Base-by-base conservation (phyloP, 2,797 vertebrate genomes). In the Hippoglossus hippoglossus region DNA sequence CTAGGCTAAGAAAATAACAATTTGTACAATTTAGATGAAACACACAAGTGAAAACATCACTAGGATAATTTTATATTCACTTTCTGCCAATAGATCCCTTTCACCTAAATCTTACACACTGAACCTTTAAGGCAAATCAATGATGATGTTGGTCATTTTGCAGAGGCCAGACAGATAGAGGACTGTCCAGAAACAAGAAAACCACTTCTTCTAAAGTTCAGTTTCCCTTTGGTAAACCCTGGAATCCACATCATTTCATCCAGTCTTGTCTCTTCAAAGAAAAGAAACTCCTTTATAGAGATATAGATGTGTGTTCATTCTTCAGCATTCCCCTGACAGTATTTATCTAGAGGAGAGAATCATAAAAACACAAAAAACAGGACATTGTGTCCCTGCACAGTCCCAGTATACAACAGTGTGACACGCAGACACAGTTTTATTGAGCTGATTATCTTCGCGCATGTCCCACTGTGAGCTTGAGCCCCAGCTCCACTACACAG, bases 371-470 rank as follows among this genome's bases (percentile, higher is more conserved):
- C 82, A 26, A 80, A 80, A 71, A 75, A 81, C 79, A 88, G 87
- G 71, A 89, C 82, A 82, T 55, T 53, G 62, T 79, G 81, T 83
- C 74, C 83, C 71, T 46, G 50, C 53, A 58, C 76, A 63, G 71
- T 70, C 55, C 65, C 72, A 62, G 75, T 73, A 52, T 59, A 82
- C 57, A 82, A 67, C 81, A 73, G 62, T 70, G 73, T 68, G 65
- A 85, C 74, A 81, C 73, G 81, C 83, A 90, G 82, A 90, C 87
- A 78, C 67, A 81, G 80, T 86, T 89, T 92, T 90, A 89, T 84
- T 86, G 83, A 90, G 81, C 71, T 81, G 84, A 90, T 91, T 88
- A 90, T 84, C 66, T 71, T 82, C 67, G 21, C 84, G 83, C 82
- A 67, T 65, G 69, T 82, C 88, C 85, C 69, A 57, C 83, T 89